phyloP scores from a whole-genome alignment of 2,888 invertebrate species.

The Tryphoninae sp. region DNA sequence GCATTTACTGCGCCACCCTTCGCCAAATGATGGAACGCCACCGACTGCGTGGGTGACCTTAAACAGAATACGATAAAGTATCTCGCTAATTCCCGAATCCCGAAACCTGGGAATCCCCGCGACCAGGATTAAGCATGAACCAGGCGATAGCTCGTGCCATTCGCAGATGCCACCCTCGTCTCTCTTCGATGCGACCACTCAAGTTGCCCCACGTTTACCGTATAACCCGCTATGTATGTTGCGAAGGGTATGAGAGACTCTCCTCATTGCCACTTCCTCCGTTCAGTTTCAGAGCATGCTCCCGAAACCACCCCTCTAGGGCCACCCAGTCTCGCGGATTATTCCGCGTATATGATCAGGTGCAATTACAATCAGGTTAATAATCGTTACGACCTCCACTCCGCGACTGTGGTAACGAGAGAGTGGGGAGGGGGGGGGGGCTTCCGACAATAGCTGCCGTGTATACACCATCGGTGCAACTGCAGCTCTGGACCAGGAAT shows the following conservation, averaged over 20 bases:
- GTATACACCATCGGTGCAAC: constrained; percentile 35
- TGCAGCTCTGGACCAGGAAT: constrained; percentile 37
- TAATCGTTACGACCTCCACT: constrained; percentile 73
- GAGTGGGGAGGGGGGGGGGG: constrained; percentile 62
- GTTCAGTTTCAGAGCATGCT: constrained; percentile 40
- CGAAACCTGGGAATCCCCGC: constrained; percentile 66
- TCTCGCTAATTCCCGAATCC: constrained; percentile 67
- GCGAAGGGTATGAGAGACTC: constrained; percentile 23
- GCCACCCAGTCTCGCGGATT: constrained; percentile 66
- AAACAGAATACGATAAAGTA: background rate
- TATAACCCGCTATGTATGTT: constrained; percentile 27
- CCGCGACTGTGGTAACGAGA: constrained; percentile 65
- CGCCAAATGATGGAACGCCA: constrained; percentile 24
- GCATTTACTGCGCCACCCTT: constrained; percentile 31
- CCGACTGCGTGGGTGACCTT: constrained; percentile 14
- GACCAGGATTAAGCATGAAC: constrained; percentile 71
- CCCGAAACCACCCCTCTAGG: constrained; percentile 33
- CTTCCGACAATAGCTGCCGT: constrained; percentile 27
- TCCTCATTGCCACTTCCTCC: constrained; percentile 53
- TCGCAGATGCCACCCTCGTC: constrained; percentile 65
- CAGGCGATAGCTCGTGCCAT: constrained; percentile 39
- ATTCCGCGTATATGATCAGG: constrained; percentile 77
- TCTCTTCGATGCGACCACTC: constrained; percentile 64
- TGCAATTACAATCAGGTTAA: constrained; percentile 80
- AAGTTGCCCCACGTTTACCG: constrained; percentile 29